phyloP scores from a whole-genome alignment of 2,888 invertebrate species.

The Polia nebulosa region DNA sequence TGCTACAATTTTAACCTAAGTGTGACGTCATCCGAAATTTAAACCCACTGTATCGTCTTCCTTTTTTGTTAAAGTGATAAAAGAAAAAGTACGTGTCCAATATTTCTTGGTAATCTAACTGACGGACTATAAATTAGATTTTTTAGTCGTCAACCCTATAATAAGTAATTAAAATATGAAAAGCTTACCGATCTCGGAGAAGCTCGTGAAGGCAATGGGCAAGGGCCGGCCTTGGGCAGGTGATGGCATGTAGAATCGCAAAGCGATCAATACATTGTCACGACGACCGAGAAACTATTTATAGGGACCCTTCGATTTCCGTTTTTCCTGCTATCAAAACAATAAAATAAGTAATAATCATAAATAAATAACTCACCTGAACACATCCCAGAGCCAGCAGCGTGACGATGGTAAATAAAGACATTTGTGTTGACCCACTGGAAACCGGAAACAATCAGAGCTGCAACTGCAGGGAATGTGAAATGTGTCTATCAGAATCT shows the following conservation, averaged over 20 bases:
- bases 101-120: too few species aligned
- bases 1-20: too few species aligned
- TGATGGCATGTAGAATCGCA: neutral
- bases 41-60: too few species aligned
- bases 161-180: neutral
- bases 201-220: neutral
- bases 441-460: neutral
- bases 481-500: constrained; percentile 3
- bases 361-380: constrained; percentile 25
- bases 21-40: too few species aligned
- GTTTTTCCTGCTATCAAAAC: neutral
- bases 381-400: constrained; percentile 30
- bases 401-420: constrained; percentile 2
- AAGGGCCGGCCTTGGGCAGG: neutral
- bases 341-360: neutral
- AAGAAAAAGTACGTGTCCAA: too few species aligned
- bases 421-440: constrained; percentile 14
- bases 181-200: constrained; percentile 8
- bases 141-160: too few species aligned
- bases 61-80: too few species aligned
- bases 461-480: constrained; percentile 15
- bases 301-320: neutral
- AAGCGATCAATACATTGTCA: constrained; percentile 16
- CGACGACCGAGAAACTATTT: neutral
- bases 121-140: too few species aligned